Conservation (phyloP, 2,888 invertebrate genomes). For the Xylophagus ater region DNA sequence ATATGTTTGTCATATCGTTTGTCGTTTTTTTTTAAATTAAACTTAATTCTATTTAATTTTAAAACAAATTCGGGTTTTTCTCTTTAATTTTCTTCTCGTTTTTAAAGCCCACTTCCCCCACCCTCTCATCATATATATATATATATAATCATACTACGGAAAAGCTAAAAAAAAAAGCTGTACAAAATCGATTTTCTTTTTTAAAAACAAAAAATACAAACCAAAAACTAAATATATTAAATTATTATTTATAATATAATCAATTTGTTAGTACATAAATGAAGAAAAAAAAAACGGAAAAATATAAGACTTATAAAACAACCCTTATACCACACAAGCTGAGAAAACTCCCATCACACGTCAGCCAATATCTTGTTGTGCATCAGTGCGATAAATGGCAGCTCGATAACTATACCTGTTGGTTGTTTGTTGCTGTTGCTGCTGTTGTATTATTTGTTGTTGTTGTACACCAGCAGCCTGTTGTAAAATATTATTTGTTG, state of each 20-base stretch:
- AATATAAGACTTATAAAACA: constrained; percentile 7
- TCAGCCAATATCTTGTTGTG: constrained; percentile 60
- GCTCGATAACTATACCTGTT: constrained; percentile 62
- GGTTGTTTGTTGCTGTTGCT: constrained; percentile 26
- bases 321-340: constrained; percentile 61
- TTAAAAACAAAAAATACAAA: constrained; percentile 4
- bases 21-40: too few relatives aligned
- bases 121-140: too few relatives aligned
- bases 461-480: too few relatives aligned
- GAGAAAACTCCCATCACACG: constrained; percentile 72
- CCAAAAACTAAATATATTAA: constrained; percentile 5
- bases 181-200: constrained; percentile 14
- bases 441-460: constrained; percentile 34
- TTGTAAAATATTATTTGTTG: constrained; percentile 15
- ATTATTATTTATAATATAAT: too few relatives aligned
- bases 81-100: too few relatives aligned
- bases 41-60: too few relatives aligned
- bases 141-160: too few relatives aligned
- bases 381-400: constrained; percentile 53
- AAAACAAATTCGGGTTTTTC: too few relatives aligned
- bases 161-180: constrained; percentile 12
- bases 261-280: too few relatives aligned
- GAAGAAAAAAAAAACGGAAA: constrained; percentile 7
- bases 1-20: too few relatives aligned
- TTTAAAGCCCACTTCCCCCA: too few relatives aligned